These are phyloP conservation scores for Phaethornis superciliosus DNA, from an alignment of 2,113 vertebrate genomes.

Conservation along the genomic window DNA sequence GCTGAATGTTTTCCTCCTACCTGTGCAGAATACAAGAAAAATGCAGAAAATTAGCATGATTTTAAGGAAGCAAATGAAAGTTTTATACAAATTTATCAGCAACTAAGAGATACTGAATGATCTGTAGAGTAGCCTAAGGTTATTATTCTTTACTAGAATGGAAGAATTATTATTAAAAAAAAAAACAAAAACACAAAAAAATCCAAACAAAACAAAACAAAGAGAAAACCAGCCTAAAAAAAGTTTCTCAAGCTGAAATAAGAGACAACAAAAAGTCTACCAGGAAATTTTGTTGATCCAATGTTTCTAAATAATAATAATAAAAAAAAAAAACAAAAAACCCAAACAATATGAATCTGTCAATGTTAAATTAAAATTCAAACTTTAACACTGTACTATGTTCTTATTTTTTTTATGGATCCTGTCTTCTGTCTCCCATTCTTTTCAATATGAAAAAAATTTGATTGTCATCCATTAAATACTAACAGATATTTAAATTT, in stretches of 20 bases:
- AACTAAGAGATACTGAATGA: not conserved
- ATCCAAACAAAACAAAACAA: no score
- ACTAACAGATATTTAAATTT: not conserved
- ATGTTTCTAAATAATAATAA: not conserved
- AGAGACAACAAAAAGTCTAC: not conserved
- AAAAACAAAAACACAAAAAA: no score
- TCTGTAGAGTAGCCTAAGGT: not conserved
- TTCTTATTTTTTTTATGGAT: not conserved
- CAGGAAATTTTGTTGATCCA: not conserved
- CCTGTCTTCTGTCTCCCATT: rapidly evolving
- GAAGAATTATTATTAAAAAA: not conserved
- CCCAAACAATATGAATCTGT: not conserved
- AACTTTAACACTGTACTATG: not conserved
- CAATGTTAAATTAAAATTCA: not conserved
- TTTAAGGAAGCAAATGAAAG: not conserved
- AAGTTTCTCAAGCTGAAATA: not conserved
- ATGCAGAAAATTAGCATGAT: not conserved
- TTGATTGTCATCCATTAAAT: not conserved
- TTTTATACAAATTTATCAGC: not conserved
- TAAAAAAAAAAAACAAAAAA: no score
- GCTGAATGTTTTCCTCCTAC: not conserved
- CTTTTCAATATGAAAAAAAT: not conserved
- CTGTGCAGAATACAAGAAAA: not conserved
- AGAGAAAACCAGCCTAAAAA: not conserved
- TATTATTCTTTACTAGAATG: not conserved